Base-by-base conservation (phyloP, 2,113 vertebrate species). In the Plecotus auritus region DNA sequence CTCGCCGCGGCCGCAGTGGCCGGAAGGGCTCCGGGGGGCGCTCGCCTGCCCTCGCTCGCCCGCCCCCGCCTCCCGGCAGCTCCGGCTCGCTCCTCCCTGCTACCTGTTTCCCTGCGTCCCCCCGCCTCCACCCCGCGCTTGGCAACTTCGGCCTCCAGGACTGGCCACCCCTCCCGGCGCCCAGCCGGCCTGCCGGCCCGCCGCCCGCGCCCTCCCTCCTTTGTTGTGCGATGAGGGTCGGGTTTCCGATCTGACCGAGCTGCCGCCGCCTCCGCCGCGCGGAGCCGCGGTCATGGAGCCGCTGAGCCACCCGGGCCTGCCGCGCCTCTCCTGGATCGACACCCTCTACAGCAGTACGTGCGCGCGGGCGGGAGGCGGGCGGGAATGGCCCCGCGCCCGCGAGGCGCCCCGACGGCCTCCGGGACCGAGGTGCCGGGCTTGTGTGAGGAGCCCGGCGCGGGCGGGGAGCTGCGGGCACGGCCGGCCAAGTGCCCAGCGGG, bases 281-380 rank as follows among this genome's bases (percentile, higher is more conserved):
- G 17, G 96, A 97, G 88, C 95, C 70, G 81, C 76, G 83, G 98
- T 98, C 97, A 99, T 99, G 99, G 99, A 99, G 98, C 99, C 99
- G 92, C 98, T 99, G 95, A 99, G 99, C 98, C 99, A 99, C 96
- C 99, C 98, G 85, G 99, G 99, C 97, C 99, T 99, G 98, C 99
- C 99, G 95, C 99, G 99, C 97, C 99, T 99, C 97, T 99, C 99
- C 97, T 99, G 99, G 99, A 99, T 99, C 97, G 99, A 99, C 99
- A 99, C 99, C 67, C 99, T 99, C 94, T 99, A 99, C 97, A 99
- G 99, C 99, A 99, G 99, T 99, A 99, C 74, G 99, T 16, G 77
- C 49, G 35, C 82, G 26, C 7, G 16, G 51, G 51, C 0, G 35
- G 22, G 35, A 35, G 61, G 40, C 32, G 69, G 56, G 81, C 17